Conservation (phyloP, 2,113 vertebrate genomes). For the Empidonax alnorum region DNA sequence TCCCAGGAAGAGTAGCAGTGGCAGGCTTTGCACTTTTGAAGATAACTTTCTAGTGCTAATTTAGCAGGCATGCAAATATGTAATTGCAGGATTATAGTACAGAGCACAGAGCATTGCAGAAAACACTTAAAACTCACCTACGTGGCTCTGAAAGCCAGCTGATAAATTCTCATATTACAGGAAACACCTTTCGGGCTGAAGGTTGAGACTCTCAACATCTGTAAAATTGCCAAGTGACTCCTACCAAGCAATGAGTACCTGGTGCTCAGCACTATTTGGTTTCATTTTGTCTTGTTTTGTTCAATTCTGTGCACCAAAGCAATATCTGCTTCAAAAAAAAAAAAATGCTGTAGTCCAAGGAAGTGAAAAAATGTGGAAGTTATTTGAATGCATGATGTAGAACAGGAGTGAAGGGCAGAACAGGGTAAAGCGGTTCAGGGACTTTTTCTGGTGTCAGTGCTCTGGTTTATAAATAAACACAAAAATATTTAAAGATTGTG, state of each 20-base stretch:
- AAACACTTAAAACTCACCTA: slow-evolving; percentile 21
- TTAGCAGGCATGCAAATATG: background rate
- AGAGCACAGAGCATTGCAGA: background rate
- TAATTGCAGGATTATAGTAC: background rate
- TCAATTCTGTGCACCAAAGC: background rate
- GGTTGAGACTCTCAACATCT: background rate
- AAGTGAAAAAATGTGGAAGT: background rate
- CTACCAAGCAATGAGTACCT: background rate
- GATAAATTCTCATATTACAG: background rate
- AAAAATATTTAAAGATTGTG: background rate
- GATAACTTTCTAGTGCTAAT: slow-evolving; percentile 11
- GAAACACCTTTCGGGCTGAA: background rate
- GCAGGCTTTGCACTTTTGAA: background rate
- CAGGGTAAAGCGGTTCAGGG: background rate
- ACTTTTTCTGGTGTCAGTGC: background rate
- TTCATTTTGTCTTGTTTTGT: slow-evolving; percentile 20
- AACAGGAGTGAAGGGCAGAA: background rate
- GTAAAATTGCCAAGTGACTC: slow-evolving; percentile 4
- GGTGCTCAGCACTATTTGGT: background rate
- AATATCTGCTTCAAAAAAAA: background rate
- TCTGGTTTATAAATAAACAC: slow-evolving; percentile 1
- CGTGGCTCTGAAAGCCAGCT: background rate
- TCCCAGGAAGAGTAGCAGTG: background rate
- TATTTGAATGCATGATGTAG: background rate
- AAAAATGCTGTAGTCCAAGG: background rate